Conservation (phyloP, 2,888 invertebrate species). For the Timema cristinae region DNA sequence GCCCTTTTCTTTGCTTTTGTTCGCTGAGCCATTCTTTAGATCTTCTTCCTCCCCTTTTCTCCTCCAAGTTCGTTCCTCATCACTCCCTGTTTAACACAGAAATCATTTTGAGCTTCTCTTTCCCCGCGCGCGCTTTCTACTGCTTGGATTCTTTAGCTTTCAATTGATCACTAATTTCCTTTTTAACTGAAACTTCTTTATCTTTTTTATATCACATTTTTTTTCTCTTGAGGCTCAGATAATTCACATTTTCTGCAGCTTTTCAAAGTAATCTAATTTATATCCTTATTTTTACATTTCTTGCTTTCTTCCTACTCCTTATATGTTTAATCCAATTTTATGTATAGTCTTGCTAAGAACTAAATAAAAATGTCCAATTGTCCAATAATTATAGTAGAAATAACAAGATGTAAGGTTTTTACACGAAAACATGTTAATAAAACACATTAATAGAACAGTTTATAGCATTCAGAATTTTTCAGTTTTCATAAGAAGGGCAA, state of each 20-base stretch:
- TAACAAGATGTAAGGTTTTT: no score
- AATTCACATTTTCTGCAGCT: constrained; percentile 16
- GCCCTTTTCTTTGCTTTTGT: constrained; percentile 14
- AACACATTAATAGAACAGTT: no score
- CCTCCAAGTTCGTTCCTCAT: neutral
- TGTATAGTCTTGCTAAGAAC: no score
- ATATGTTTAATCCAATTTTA: no score
- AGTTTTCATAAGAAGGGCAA: no score
- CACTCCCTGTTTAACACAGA: neutral
- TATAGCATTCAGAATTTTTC: no score
- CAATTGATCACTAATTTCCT: constrained; percentile 28
- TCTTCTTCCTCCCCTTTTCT: neutral
- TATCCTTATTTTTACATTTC: neutral
- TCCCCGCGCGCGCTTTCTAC: constrained; percentile 10
- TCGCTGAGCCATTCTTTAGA: constrained; percentile 13
- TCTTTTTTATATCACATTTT: constrained; percentile 14
- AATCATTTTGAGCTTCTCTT: constrained; percentile 13
- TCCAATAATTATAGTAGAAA: no score
- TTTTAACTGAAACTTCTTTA: constrained; percentile 21
- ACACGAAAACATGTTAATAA: no score
- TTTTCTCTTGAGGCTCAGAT: constrained; percentile 11
- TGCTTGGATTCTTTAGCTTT: constrained; percentile 19
- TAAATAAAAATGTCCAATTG: no score
- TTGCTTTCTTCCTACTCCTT: no score
- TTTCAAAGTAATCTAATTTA: constrained; percentile 9